Conservation (phyloP, 1,140 invertebrate genomes). For the Sitophilus oryzae region DNA sequence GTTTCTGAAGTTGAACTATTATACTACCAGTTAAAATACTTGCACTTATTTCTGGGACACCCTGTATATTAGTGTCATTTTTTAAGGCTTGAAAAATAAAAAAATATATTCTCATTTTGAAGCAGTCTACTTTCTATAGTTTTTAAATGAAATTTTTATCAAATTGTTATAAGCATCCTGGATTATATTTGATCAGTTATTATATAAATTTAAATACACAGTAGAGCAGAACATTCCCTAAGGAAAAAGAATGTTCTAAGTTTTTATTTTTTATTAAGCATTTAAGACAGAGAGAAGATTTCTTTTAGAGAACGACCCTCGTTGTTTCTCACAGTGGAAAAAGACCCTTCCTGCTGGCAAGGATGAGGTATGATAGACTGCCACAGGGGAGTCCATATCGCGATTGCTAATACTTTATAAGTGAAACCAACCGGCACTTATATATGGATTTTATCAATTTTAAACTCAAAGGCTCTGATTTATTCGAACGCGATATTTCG, state of each 20-base stretch:
- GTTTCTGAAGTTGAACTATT: too few relatives aligned
- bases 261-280: too few relatives aligned
- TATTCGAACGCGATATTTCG: constrained; percentile 26
- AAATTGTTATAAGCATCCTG: too few relatives aligned
- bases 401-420: constrained; percentile 44
- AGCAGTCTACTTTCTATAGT: too few relatives aligned
- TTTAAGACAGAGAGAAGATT: too few relatives aligned
- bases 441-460: constrained; percentile 47
- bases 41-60: too few relatives aligned
- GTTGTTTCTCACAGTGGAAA: constrained; percentile 9
- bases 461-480: constrained; percentile 39
- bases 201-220: neutral
- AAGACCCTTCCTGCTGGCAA: constrained; percentile 19
- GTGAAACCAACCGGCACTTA: constrained; percentile 44
- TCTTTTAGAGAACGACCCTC: constrained; percentile 9
- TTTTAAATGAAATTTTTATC: too few relatives aligned
- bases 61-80: too few relatives aligned
- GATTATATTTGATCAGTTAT: too few relatives aligned
- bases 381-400: constrained; percentile 38
- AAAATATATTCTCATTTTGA: too few relatives aligned
- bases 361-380: constrained; percentile 37
- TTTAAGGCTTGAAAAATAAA: too few relatives aligned
- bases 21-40: too few relatives aligned
- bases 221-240: neutral
- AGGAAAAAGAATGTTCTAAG: neutral